Evolutionary conservation across 2,113 vertebrate genomes (phyloP), one percentile per base, ranked within the genome.

Genomic region (Xiphias gladius): DNA sequence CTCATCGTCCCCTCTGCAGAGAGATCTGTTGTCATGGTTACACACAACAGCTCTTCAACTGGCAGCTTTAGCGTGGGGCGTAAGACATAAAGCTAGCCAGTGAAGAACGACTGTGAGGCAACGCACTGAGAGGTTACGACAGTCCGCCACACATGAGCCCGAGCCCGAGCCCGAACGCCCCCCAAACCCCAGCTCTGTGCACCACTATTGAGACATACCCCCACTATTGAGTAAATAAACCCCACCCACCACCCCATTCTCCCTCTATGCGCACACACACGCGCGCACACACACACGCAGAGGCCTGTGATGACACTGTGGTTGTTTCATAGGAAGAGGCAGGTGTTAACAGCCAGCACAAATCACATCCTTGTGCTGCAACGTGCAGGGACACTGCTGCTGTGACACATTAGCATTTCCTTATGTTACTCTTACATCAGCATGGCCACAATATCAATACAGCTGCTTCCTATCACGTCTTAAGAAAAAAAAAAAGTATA

Each of bases 11-110:
- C 43, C 58, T 88, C 43, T 75, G 81, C 43, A n/a, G 55, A 86
- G 86, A 75, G 55, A 74, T 83, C 80, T 86, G 94, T 94, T 93
- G 95, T 94, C 90, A 94, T 94, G 93, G 95, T 96, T 94, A 94
- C 95, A 95, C 96, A 96, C 96, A 96, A 96, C 95, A 96, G 96
- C 94, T 96, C 95, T 96, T 96, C 96, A 96, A 96, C 95, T 96
- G 96, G 96, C 95, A 96, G 96, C 96, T 96, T 96, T 95, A 96
- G 92, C 76, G 55, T 68, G 74, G 79, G 91, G 74, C 35, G 88
- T 68, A 80, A 87, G 92, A 94, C 93, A 94, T 96, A 96, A 96
- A 96, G 96, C 96, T 96, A 96, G 96, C 96, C 95, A 96, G 95
- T 95, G 96, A 96, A 96, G 96, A 96, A 96, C 96, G 96, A 96